phyloP scores from a whole-genome alignment of 1,140 invertebrate genomes.

The Cepaea nemoralis region DNA sequence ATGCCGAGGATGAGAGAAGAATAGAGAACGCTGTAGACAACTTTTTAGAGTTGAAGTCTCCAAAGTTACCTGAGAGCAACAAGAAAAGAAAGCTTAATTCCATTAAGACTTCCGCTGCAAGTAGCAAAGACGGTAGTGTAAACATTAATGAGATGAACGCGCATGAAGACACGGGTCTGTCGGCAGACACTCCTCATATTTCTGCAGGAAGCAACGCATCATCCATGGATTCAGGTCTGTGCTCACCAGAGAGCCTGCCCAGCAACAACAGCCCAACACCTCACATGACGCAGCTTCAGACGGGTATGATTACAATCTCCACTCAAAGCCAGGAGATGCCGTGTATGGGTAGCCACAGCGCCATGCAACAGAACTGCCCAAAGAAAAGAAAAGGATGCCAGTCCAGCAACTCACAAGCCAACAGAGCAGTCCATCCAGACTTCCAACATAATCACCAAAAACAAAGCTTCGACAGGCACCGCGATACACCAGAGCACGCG shows the following conservation, averaged over 20 bases:
- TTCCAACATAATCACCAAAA: conserved; percentile 1
- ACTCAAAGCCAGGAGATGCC: neutral
- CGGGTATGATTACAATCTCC: neutral
- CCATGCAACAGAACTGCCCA: neutral
- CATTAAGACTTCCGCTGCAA: neutral
- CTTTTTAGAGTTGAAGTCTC: conserved; percentile 36
- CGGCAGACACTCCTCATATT: conserved; percentile 39
- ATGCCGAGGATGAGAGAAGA: conserved; percentile 22
- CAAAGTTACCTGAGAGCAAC: neutral
- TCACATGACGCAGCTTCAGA: neutral
- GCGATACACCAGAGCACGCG: neutral
- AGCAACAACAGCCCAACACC: conserved; percentile 46
- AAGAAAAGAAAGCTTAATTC: neutral
- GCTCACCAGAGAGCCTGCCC: conserved; percentile 49
- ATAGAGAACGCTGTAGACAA: conserved; percentile 32
- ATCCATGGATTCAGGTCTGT: conserved; percentile 50
- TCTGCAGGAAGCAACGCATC: conserved; percentile 43
- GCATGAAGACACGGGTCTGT: neutral
- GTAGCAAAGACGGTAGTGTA: neutral
- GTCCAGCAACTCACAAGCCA: neutral
- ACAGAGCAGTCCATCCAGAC: neutral
- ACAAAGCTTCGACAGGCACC: neutral
- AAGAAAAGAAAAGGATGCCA: neutral
- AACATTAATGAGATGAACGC: neutral
- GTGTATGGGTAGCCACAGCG: neutral